phyloP scores from a whole-genome alignment of 2,797 vertebrate genomes.

The Novumbra hubbsi region DNA sequence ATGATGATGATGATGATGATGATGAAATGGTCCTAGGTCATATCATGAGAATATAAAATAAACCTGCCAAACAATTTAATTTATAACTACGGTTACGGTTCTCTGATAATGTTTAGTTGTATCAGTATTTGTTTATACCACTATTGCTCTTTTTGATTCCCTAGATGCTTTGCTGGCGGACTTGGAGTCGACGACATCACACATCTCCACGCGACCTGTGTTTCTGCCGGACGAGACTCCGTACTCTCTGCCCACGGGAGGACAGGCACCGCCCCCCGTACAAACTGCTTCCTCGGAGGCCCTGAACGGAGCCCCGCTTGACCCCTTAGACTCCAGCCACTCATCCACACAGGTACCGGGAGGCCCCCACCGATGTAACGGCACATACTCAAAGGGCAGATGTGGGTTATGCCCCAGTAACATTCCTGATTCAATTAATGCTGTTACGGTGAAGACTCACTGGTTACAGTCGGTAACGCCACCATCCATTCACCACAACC shows the following conservation, averaged over 20 bases:
- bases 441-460: background rate
- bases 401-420: background rate
- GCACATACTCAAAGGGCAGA: background rate
- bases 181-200: conserved; percentile 94
- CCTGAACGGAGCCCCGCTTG: conserved; percentile 80
- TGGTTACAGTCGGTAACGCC: background rate
- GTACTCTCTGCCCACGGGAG: conserved; percentile 85
- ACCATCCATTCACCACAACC: background rate
- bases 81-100: background rate
- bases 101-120: background rate
- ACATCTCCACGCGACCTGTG: conserved; percentile 89
- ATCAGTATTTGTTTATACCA: background rate
- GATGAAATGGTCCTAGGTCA: background rate
- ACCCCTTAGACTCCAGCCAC: conserved; percentile 65
- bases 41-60: background rate
- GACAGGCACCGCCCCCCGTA: conserved; percentile 77
- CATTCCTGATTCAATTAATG: background rate
- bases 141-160: conserved; percentile 23
- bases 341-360: conserved; percentile 74
- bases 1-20: background rate
- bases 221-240: conserved; percentile 87
- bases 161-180: conserved; percentile 93
- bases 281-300: conserved; percentile 79
- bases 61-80: background rate
- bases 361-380: background rate